Base-by-base conservation (phyloP, 2,888 invertebrate species). In the Poecilus cupreus region DNA sequence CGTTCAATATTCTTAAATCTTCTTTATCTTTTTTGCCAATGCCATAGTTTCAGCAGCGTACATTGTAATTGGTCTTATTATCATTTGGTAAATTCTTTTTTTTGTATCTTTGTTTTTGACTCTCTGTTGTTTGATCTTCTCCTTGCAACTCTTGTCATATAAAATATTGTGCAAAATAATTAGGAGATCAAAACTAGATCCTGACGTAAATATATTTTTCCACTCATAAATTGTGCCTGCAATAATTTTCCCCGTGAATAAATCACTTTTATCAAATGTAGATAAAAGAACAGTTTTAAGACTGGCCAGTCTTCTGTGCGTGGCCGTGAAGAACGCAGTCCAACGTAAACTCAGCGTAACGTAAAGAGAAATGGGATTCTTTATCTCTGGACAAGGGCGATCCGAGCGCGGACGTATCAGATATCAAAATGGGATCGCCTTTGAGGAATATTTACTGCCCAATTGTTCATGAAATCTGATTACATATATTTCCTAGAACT, bases 401-500 rank as follows among this genome's bases (percentile, higher is more conserved):
- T 51, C 70, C 22, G 10, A 2, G 49, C 70, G 32, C 54, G 75
- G 64, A 81, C 57, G 70, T 80, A 80, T 80, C 81, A 81, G 81
- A 81, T 81, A 81, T 81, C 81, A 60, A 81, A 81, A 81, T 81
- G 57, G 81, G 75, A 75, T 81, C 81, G 39, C 64, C 39, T 81
- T 81, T 81, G 81, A 82, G 57, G 77, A 78, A 83, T 82, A 82
- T 82, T 82, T 77, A 82, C 70, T 75, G 80, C 78, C 79, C 83
- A 82, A 83, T 83, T 83, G 82, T 82, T 82, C 83, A 79, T 83
- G 82, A 83, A 83, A 83, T 83, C 83, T 82, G 83, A 83, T 83
- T 83, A 83, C 82, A 82, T 46, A 74, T 80, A 49, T 81, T 57
- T 75, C 75, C 26, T 57, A 54, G 80, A 80, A 72, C 26, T 57